These are phyloP conservation scores for Coracias cyanogaster DNA, from an alignment of 2,797 vertebrate genomes.

Conservation along the genomic window DNA sequence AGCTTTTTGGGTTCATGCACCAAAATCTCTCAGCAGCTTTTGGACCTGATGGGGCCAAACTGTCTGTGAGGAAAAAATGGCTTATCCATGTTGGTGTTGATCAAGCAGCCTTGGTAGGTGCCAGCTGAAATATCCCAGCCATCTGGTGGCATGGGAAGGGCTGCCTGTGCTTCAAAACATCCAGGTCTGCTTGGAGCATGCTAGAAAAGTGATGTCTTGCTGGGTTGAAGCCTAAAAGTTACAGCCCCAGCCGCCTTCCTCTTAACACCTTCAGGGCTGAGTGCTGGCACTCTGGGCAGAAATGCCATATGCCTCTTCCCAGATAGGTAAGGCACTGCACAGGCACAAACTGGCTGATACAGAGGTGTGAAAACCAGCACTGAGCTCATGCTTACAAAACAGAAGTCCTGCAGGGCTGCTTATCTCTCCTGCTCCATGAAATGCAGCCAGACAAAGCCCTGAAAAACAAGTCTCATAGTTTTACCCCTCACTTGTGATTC, in stretches of 20 bases:
- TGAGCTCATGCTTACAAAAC: neutral
- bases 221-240: neutral
- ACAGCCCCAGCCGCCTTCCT: neutral
- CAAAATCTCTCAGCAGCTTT: neutral
- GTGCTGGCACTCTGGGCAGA: neutral
- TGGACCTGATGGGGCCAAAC: accelerated
- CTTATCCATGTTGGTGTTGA: accelerated
- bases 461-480: neutral
- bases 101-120: neutral
- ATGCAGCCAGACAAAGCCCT: neutral
- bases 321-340: neutral
- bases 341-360: neutral
- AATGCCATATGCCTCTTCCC: neutral
- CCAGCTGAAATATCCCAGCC: neutral
- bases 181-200: neutral
- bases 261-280: neutral
- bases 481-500: accelerated
- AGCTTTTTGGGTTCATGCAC: neutral
- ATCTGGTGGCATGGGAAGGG: neutral
- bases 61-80: neutral
- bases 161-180: neutral
- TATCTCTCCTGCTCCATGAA: neutral
- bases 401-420: neutral
- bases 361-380: neutral
- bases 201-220: neutral